These are phyloP conservation scores for Hirtodrosophila alboralis DNA, from an alignment of 2,888 invertebrate species.

Conservation along the genomic window DNA sequence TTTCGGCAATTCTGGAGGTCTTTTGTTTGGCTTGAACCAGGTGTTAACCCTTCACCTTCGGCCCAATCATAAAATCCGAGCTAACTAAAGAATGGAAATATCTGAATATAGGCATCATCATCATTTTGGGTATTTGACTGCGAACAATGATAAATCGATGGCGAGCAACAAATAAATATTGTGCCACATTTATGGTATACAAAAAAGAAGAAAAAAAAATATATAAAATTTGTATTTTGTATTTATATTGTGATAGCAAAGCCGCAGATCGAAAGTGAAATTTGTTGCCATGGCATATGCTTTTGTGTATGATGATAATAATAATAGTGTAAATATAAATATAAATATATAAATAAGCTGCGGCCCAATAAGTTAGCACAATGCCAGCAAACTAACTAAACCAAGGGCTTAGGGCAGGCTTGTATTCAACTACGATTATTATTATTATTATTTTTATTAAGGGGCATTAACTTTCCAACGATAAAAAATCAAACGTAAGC, in stretches of 20 bases:
- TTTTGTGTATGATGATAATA: conserved; percentile 40
- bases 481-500: conserved; percentile 36
- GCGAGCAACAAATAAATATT: conserved; percentile 55
- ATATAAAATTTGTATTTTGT: conserved; percentile 36
- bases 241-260: conserved; percentile 33
- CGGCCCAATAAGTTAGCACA: conserved; percentile 69
- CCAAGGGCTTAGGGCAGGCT: not conserved
- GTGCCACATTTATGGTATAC: conserved; percentile 44
- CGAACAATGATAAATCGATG: conserved; percentile 59
- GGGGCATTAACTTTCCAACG: conserved; percentile 47
- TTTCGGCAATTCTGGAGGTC: conserved; percentile 48
- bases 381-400: conserved; percentile 36
- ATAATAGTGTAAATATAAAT: conserved; percentile 33
- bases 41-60: conserved; percentile 59
- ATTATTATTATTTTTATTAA: too few species aligned
- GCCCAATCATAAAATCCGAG: not conserved
- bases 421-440: conserved; percentile 33
- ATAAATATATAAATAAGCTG: conserved; percentile 61
- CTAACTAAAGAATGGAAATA: conserved; percentile 18
- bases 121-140: conserved; percentile 38
- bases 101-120: conserved; percentile 45
- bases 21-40: conserved; percentile 18
- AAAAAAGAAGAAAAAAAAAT: too few species aligned
- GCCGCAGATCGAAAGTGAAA: conserved; percentile 62
- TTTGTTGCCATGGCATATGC: conserved; percentile 28